Base-by-base conservation (phyloP, 2,797 vertebrate genomes). In the Vipera latastei region DNA sequence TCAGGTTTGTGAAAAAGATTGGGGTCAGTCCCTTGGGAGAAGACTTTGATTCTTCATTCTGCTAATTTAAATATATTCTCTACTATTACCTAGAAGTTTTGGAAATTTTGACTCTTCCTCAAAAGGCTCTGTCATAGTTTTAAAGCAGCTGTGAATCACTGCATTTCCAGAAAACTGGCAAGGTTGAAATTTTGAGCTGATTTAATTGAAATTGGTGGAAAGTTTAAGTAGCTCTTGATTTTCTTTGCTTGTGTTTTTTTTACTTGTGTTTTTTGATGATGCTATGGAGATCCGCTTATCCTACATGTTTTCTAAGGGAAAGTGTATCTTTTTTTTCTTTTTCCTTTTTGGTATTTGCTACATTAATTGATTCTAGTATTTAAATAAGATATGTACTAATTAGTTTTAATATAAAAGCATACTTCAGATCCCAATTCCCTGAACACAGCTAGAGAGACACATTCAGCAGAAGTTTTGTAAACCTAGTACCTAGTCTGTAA, bases 311-410 rank as follows among this genome's bases (percentile, higher is more conserved):
- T 78, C 8, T 11, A 22, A 78, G 32, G 20, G 38, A 78, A 44
- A 78, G 44, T 7, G 3, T 44, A 78, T 78, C 73, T 78, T 78
- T 53, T 53, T 53, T 53, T 53, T 9, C 8, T 53, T 53, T 53
- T 53, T 53, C 51, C 9, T 83, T 53, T 53, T 95, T 95, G 90
- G 93, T 88, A 96, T 69, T 88, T 91, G 93, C 89, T 96, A 92
- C 92, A 96, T 95, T 86, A 96, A 95, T 94, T 92, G 93, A 97
- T 85, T 95, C 96, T 96, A 95, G 94, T 83, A 94, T 97, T 97
- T 96, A 97, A 97, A 96, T 88, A 95, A 94, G 95, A 96, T 0
- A 95, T 90, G 95, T 38, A 90, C 7, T 32, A 92, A 95, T 92
- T 96, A 95, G 94, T 91, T 95, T 94, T 73, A 95, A 96, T 14